phyloP scores from a whole-genome alignment of 2,888 invertebrate genomes.

The Ellobium chinense region DNA sequence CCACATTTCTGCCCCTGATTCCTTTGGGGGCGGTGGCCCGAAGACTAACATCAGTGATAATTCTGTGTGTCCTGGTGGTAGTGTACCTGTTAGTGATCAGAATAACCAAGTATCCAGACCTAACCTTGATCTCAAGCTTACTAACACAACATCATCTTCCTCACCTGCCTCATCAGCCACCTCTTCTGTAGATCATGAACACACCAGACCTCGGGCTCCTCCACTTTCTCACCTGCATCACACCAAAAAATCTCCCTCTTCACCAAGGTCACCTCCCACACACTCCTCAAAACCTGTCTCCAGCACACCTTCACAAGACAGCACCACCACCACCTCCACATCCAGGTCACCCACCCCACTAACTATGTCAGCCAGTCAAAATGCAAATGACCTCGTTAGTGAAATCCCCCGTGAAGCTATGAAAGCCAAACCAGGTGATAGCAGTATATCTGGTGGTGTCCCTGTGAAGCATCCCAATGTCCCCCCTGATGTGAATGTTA shows the following conservation, averaged over 20 bases:
- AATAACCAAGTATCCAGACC: constrained; percentile 23
- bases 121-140: constrained; percentile 39
- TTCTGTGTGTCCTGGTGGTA: constrained; percentile 18
- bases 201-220: not conserved
- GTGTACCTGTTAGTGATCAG: not conserved
- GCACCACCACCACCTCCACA: not conserved
- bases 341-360: not conserved
- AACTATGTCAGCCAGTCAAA: constrained; percentile 76
- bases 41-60: constrained; percentile 12
- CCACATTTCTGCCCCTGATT: not conserved
- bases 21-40: not conserved
- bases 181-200: not conserved
- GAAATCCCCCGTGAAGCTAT: not conserved
- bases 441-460: not conserved
- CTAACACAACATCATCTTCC: constrained; percentile 25
- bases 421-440: not conserved
- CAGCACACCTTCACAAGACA: constrained; percentile 6
- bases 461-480: not conserved
- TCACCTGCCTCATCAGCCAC: not conserved
- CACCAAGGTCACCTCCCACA: not conserved
- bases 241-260: not conserved
- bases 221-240: not conserved
- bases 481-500: not conserved
- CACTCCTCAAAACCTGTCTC: not conserved
- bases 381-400: constrained; percentile 76